These are phyloP conservation scores for Zaprionus obscuricornis DNA, from an alignment of 2,888 invertebrate species.

Conservation along the genomic window DNA sequence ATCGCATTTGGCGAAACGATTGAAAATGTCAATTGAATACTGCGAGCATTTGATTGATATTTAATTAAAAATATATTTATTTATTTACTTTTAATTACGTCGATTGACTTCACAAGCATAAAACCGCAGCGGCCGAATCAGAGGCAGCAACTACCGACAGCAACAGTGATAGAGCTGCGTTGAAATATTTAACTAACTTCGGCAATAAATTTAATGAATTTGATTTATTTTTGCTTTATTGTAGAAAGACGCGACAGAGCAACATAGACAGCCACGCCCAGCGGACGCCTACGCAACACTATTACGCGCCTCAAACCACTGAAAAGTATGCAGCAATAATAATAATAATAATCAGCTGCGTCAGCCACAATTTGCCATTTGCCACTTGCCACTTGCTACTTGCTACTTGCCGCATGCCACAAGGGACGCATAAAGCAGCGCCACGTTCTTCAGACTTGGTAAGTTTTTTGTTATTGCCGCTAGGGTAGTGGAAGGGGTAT, in stretches of 20 bases:
- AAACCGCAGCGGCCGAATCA: conserved; percentile 34
- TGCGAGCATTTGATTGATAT: conserved; percentile 66
- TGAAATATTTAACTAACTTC: conserved; percentile 56
- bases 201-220: conserved; percentile 37
- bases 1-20: conserved; percentile 16
- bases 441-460: conserved; percentile 9
- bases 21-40: conserved; percentile 34
- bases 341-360: conserved; percentile 45
- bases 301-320: too few species aligned
- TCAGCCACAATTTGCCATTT: conserved; percentile 26
- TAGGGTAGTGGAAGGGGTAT: background rate
- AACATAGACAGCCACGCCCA: conserved; percentile 1
- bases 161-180: conserved; percentile 1
- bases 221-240: conserved; percentile 42
- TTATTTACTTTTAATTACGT: conserved; percentile 69
- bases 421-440: conserved; percentile 41
- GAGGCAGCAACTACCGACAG: background rate
- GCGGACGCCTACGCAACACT: too few species aligned
- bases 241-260: conserved; percentile 23
- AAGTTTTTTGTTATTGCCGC: too few species aligned
- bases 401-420: too few species aligned
- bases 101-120: conserved; percentile 59
- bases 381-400: too few species aligned
- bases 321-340: conserved; percentile 40
- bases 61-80: conserved; percentile 66